Conservation (phyloP, 2,888 invertebrate genomes). For the Amiota minor region DNA sequence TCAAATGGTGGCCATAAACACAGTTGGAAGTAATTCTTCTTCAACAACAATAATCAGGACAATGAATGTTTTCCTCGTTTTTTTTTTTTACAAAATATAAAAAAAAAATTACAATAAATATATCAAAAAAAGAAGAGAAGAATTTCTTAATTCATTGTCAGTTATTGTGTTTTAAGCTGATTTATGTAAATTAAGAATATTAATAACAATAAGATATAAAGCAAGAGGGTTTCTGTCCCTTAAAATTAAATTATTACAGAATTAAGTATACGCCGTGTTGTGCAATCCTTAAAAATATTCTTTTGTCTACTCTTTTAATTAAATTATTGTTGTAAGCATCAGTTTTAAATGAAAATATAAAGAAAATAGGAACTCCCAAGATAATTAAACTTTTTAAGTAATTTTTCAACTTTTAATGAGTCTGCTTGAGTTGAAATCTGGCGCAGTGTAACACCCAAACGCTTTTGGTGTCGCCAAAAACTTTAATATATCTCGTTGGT, state of each 20-base stretch:
- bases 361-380: no score
- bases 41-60: background rate
- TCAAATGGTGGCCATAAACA: conserved; percentile 21
- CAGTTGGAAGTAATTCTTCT: background rate
- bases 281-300: background rate
- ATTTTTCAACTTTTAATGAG: no score
- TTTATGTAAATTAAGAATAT: conserved; percentile 44
- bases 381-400: no score
- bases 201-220: conserved; percentile 2
- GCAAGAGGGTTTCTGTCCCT: background rate
- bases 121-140: conserved; percentile 32
- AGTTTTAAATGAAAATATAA: no score
- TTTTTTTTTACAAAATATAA: background rate
- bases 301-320: conserved; percentile 1
- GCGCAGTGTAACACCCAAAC: no score
- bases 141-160: conserved; percentile 8
- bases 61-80: no score
- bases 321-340: background rate
- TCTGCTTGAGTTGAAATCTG: no score
- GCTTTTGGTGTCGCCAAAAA: no score
- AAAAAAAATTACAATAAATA: conserved; percentile 26
- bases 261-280: conserved; percentile 12
- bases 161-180: conserved; percentile 32
- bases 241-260: conserved; percentile 17
- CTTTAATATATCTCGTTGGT: no score